Evolutionary conservation across 2,113 vertebrate species (phyloP), one percentile per base, ranked within the genome.

Genomic region (Mesoclemmys tuberculata): DNA sequence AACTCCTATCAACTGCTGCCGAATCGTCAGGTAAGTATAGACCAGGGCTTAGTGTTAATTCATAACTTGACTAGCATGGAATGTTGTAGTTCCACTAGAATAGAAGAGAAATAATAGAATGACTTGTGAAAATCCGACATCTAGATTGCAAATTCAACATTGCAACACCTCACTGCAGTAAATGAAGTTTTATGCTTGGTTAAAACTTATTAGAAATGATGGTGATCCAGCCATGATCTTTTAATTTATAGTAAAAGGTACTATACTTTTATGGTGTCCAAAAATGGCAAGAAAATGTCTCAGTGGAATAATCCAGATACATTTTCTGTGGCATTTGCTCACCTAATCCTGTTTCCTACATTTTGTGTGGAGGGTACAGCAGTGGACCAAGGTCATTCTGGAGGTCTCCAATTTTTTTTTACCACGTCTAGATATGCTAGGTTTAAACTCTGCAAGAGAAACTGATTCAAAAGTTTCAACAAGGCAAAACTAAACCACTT

Each of bases 401-500:
- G 31, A 8, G 68, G 0, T 5, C 0, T 0, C 31, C 46, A 46
- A 46, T 46, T 46, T 46, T 46, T 46, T 46, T 74, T 74, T 74
- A 74, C n/a, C 35, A 74, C 5, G 8, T 41, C 5, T 24, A 41
- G 38, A 21, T 22, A 74, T n/a, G 41, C 8, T 24, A 74, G 68
- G 16, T 74, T 41, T 41, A 41, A 41, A 4, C 41, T 84, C 8
- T 49, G 31, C 75, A 44, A 27, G 18, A n/a, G 3, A 2, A 26
- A 0, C 5, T 12, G 18, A 24, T 24, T 21, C 68, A 74, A 24
- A 46, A 51, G 38, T 27, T 46, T 26, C 1, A 38, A 10, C 6
- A 24, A 4, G 24, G 9, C 29, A 2, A 2, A 74, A 55, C 38
- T n/a, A 2, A 64, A 5, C 19, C 0, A 0, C 35, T 27, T 44